These are phyloP conservation scores for Drosophila multiciliata DNA, from an alignment of 2,888 invertebrate species.

Conservation along the genomic window DNA sequence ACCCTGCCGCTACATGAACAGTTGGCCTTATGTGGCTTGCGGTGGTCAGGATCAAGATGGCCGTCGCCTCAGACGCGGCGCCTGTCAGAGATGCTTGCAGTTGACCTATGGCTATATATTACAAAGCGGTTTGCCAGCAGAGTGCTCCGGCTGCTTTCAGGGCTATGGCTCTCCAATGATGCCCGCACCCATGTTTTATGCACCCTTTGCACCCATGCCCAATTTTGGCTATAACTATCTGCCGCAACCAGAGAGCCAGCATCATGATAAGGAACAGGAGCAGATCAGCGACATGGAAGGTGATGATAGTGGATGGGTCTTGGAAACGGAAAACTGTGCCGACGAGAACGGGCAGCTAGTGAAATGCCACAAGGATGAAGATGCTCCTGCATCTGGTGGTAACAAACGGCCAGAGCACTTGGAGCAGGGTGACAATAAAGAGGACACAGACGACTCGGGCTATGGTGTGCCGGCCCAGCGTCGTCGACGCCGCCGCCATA, in stretches of 20 bases:
- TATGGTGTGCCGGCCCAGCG: conserved; percentile 50
- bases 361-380: conserved; percentile 47
- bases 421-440: conserved; percentile 14
- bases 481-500: conserved; percentile 50
- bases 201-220: conserved; percentile 10
- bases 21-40: conserved; percentile 72
- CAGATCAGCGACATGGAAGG: background rate
- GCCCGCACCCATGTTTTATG: conserved; percentile 34
- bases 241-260: background rate
- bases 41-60: background rate
- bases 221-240: conserved; percentile 26
- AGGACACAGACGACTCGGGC: conserved; percentile 13
- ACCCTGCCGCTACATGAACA: conserved; percentile 42
- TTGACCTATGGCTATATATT: conserved; percentile 64
- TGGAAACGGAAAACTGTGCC: conserved; percentile 62
- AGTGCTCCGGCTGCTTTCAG: conserved; percentile 59
- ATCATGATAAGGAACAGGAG: conserved; percentile 2
- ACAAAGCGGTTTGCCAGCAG: conserved; percentile 58
- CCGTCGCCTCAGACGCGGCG: conserved; percentile 21
- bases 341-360: conserved; percentile 54
- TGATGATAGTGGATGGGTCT: conserved; percentile 29
- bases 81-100: conserved; percentile 59
- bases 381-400: conserved; percentile 6
- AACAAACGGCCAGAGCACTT: conserved; percentile 29
- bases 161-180: conserved; percentile 35